phyloP scores from a whole-genome alignment of 2,113 vertebrate species.

The Poeciliopsis turrubarensis region DNA sequence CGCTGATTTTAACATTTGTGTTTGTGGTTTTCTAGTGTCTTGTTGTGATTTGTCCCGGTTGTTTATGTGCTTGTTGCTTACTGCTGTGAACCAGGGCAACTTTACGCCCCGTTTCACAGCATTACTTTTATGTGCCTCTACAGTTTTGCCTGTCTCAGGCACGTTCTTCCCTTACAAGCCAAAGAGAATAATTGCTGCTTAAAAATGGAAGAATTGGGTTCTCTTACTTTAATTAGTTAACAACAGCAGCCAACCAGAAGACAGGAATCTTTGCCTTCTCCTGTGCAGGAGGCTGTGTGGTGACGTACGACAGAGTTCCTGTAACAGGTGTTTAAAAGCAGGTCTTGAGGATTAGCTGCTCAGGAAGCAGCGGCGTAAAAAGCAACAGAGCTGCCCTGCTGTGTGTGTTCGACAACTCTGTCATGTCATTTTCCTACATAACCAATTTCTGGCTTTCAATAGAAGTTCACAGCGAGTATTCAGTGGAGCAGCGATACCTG shows the following conservation, averaged over 20 bases:
- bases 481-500: constrained; percentile 17
- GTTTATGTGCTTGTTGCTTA: no score
- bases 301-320: constrained; percentile 11
- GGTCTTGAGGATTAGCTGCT: constrained; percentile 60
- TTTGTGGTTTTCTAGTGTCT: neutral
- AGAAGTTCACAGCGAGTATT: constrained; percentile 40
- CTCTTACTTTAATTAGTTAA: neutral
- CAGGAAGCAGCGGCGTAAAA: constrained; percentile 59
- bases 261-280: neutral
- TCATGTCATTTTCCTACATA: constrained; percentile 34
- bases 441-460: constrained; percentile 12
- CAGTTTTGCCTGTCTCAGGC: no score
- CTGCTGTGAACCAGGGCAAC: no score
- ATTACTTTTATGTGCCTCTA: no score
- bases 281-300: neutral
- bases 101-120: no score
- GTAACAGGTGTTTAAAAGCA: constrained; percentile 55
- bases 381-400: constrained; percentile 9
- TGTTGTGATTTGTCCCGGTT: neutral
- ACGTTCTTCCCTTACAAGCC: no score
- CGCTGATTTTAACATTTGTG: neutral
- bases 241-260: neutral
- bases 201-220: neutral
- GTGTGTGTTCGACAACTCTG: constrained; percentile 55
- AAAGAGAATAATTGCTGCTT: neutral